A percentile compares a stretch with the other conserved stretches of the same genome.
phyloP scores from a whole-genome alignment of 2,888 invertebrate genomes.

The Eugnorisma glareosa region DNA sequence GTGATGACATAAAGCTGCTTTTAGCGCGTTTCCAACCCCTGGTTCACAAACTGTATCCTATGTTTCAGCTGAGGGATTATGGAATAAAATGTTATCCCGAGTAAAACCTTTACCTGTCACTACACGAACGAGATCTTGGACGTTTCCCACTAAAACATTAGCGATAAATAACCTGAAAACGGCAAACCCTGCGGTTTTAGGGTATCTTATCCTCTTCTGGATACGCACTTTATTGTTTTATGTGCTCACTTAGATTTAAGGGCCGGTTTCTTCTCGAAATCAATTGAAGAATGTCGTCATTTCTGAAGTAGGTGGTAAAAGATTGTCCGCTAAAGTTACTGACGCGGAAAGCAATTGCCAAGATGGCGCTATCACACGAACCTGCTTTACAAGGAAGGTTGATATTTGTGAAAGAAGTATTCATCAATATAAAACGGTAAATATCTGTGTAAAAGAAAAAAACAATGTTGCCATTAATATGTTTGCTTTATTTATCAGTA shows the following conservation, averaged over 20 bases:
- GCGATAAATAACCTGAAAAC: conserved; percentile 70
- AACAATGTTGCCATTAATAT: conserved; percentile 6
- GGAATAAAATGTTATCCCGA: conserved; percentile 43
- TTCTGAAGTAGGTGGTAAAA: conserved; percentile 27
- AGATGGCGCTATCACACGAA: conserved; percentile 25
- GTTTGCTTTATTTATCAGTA: conserved; percentile 28
- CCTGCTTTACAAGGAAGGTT: neutral
- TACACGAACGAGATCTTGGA: conserved; percentile 52
- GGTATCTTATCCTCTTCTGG: conserved; percentile 64
- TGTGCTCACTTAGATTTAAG: conserved; percentile 65
- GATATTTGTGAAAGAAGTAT: conserved; percentile 7
- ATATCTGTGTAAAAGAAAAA: neutral
- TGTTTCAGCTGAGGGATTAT: conserved; percentile 51
- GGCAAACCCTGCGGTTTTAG: conserved; percentile 64
- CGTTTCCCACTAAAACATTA: conserved; percentile 65
- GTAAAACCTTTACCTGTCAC: conserved; percentile 58
- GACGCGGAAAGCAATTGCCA: conserved; percentile 6
- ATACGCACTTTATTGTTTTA: conserved; percentile 69
- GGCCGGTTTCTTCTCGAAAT: conserved; percentile 48
- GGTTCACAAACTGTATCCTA: conserved; percentile 41
- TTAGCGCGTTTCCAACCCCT: conserved; percentile 25
- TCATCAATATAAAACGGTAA: neutral
- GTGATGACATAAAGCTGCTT: conserved; percentile 42
- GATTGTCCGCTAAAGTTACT: conserved; percentile 22
- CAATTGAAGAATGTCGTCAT: conserved; percentile 43